Conservation (phyloP, 1,140 invertebrate species). For the Drosophila triauraria region DNA sequence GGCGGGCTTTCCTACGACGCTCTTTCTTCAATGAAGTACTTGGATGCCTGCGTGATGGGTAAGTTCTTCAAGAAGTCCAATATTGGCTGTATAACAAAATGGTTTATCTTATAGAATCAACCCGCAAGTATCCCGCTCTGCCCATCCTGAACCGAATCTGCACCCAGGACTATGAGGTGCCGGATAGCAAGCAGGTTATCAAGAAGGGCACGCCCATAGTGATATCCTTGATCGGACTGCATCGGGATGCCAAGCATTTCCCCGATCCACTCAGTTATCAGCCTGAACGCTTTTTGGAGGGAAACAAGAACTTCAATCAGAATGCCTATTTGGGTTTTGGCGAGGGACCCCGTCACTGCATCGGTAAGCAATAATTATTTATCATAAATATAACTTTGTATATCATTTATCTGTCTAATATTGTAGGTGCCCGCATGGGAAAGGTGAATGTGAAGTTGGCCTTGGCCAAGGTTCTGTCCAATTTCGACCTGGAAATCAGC, state of each 20-base stretch:
- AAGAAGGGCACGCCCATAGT: conserved; percentile 85
- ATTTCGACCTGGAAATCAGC: conserved; percentile 54
- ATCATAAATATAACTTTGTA: not conserved
- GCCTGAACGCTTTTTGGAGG: conserved; percentile 88
- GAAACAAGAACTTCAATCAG: conserved; percentile 60
- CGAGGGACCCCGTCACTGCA: conserved; percentile 89
- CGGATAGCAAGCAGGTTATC: conserved; percentile 79
- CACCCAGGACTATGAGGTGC: conserved; percentile 82
- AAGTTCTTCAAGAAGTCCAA: not conserved
- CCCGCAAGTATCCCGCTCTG: conserved; percentile 87
- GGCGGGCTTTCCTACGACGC: conserved; percentile 86
- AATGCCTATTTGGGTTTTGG: conserved; percentile 89
- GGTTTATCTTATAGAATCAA: conserved; percentile 85
- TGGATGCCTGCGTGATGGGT: conserved; percentile 86
- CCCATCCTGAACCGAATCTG: conserved; percentile 86
- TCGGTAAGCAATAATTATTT: conserved; percentile 84
- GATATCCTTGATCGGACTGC: conserved; percentile 85
- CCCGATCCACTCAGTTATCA: conserved; percentile 88
- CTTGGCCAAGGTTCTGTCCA: conserved; percentile 67
- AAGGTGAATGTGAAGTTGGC: conserved; percentile 71
- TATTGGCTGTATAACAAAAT: no score
- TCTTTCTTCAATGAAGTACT: conserved; percentile 86
- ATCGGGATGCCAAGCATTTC: conserved; percentile 87
- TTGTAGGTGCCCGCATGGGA: conserved; percentile 71
- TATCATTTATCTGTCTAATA: not conserved